These are phyloP conservation scores for Threskiornis aethiopicus DNA, from an alignment of 2,797 vertebrate species.

Conservation along the genomic window DNA sequence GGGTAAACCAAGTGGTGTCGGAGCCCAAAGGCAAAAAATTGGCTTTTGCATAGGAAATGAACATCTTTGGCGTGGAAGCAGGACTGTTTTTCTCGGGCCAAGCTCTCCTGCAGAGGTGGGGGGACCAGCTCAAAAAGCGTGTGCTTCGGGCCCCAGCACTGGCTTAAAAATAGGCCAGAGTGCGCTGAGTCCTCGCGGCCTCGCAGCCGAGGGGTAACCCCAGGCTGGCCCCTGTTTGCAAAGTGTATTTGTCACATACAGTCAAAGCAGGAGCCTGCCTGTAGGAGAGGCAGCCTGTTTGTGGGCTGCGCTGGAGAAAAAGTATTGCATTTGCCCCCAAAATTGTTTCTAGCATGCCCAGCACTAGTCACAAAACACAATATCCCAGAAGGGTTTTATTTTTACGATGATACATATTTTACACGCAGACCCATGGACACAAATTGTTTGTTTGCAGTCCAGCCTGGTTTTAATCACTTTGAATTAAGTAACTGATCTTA, in stretches of 20 bases:
- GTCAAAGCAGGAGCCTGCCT: neutral
- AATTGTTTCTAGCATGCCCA: neutral
- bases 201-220: neutral
- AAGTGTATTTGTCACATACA: neutral
- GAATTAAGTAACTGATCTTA: constrained; percentile 64
- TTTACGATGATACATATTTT: neutral
- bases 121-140: neutral
- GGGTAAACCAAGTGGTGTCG: neutral
- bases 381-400: neutral
- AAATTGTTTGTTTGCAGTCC: neutral
- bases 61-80: neutral
- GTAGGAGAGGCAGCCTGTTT: neutral
- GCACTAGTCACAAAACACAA: neutral
- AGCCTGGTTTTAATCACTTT: constrained; percentile 50
- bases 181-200: fast-evolving
- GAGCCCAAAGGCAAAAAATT: neutral
- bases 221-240: neutral
- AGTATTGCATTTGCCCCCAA: neutral
- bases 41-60: neutral
- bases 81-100: neutral
- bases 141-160: neutral
- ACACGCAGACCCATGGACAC: fast-evolving
- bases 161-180: neutral
- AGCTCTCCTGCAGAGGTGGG: neutral
- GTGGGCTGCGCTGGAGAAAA: neutral